A percentile compares a stretch with the other conserved stretches of the same genome.
Evolutionary conservation across 2,797 vertebrate species (phyloP).

Genomic region (Xerus rutilus): DNA sequence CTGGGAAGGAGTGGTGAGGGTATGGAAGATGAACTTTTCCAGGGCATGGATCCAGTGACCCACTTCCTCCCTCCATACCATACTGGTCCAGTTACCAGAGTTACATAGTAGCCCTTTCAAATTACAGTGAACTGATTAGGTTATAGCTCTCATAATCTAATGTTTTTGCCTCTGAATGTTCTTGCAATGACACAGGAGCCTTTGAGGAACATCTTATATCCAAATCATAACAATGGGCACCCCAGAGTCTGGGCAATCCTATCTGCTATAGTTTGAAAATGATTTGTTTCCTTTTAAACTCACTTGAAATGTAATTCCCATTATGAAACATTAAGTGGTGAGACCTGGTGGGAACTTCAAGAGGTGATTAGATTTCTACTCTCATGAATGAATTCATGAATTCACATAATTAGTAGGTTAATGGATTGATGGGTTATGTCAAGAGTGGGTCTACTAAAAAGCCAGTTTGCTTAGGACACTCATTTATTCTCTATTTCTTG

Average conservation of each 20-base stretch:
- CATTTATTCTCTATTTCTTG: background rate
- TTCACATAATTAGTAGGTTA: background rate
- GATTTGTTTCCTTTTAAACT: background rate
- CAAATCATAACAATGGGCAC: no score
- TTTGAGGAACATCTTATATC: no score
- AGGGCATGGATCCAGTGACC: no score
- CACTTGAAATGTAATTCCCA: background rate
- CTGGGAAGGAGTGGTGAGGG: no score
- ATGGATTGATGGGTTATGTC: background rate
- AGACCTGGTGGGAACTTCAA: background rate
- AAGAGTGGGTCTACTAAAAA: background rate
- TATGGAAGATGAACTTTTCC: no score
- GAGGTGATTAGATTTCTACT: background rate
- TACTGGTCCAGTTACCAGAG: no score
- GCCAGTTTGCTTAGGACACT: background rate
- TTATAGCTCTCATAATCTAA: no score
- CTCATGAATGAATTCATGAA: background rate
- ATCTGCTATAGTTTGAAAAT: background rate
- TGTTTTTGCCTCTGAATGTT: no score
- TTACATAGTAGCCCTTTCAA: no score
- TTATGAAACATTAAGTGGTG: background rate
- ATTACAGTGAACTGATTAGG: no score
- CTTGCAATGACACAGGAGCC: no score
- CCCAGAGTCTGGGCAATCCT: background rate
- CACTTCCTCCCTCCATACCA: no score